These are phyloP conservation scores for Teinopalpus imperialis DNA, from an alignment of 2,888 invertebrate genomes.

Conservation along the genomic window DNA sequence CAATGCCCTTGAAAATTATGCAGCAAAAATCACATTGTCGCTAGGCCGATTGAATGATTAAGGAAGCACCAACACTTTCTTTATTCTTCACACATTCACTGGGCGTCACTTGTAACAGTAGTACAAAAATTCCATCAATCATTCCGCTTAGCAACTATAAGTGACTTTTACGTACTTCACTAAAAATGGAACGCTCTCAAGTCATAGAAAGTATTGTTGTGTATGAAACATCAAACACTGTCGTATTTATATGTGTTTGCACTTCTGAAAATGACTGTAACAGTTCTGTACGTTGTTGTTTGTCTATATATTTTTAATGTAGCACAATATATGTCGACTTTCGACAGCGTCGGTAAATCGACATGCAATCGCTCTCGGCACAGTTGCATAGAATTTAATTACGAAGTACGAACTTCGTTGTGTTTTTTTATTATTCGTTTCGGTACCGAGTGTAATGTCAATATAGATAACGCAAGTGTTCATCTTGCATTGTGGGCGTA, in stretches of 20 bases:
- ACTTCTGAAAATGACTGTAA: slow-evolving; percentile 30
- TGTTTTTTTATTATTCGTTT: slow-evolving; percentile 18
- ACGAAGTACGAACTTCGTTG: slow-evolving; percentile 10
- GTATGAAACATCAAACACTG: slow-evolving; percentile 40
- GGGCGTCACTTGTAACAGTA: slow-evolving; percentile 38
- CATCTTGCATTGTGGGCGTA: slow-evolving; percentile 11
- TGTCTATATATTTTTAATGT: slow-evolving; percentile 13
- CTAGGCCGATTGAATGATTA: slow-evolving; percentile 50
- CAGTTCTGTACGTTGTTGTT: slow-evolving; percentile 6
- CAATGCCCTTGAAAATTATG: slow-evolving; percentile 81
- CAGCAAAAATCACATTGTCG: slow-evolving; percentile 73
- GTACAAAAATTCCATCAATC: slow-evolving; percentile 30
- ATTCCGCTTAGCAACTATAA: slow-evolving; percentile 61
- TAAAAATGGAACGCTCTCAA: slow-evolving; percentile 73
- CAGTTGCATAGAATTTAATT: slow-evolving; percentile 26
- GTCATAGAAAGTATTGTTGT: slow-evolving; percentile 68
- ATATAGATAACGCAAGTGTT: slow-evolving; percentile 8
- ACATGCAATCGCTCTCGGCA: slow-evolving; percentile 23
- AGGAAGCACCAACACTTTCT: slow-evolving; percentile 48
- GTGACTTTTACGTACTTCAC: slow-evolving; percentile 50
- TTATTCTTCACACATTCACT: slow-evolving; percentile 43
- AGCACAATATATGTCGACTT: slow-evolving; percentile 22
- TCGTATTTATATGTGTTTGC: slow-evolving; percentile 27
- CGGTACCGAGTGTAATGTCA: slow-evolving; percentile 6
- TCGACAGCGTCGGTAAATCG: slow-evolving; percentile 21